Evolutionary conservation across 2,113 vertebrate species (phyloP), one percentile per base, ranked within the genome.

Genomic region (Proteles cristata): DNA sequence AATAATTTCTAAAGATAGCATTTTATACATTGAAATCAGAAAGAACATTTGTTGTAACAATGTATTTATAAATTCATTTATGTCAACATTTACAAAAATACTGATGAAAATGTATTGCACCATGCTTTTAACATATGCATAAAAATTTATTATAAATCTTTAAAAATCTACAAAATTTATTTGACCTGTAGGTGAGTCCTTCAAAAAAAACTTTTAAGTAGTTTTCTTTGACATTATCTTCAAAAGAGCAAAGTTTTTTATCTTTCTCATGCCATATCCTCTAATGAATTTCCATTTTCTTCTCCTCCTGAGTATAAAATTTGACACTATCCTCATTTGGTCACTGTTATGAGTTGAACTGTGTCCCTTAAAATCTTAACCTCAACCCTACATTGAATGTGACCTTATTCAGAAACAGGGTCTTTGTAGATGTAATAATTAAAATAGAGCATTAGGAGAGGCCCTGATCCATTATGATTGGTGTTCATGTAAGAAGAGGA

Each of bases 1-100:
- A 79, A 77, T 90, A 79, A 80, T 81, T 96, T 84, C 50, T 92
- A 84, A 91, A 94, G 21, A 50, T 7, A 85, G 2, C 7, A 88
- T 81, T 93, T 95, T 71, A 96, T 66, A 90, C 45, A 85, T n/a
- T 96, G 80, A 92, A 82, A 85, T 92, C 43, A 79, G 21, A 68
- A 81, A 73, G 55, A 73, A 82, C 25, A 1, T 11, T 31, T 48
- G 17, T 69, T 91, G 58, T 50, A 82, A 88, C 15, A 79, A 82
- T 10, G 61, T 84, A 81, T 17, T 81, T 90, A 77, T 71, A 94
- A 89, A 65, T 53, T 80, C 25, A 63, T 0, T 95, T 69, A 86
- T 73, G n/a, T 68, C 26, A 65, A 65, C 35, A 71, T n/a, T 66
- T 48, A 28, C 80, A 31, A 95, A 94, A 96, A 83, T n/a, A 86